Conservation (phyloP, 1,140 invertebrate genomes). For the Euborellia annulipes region DNA sequence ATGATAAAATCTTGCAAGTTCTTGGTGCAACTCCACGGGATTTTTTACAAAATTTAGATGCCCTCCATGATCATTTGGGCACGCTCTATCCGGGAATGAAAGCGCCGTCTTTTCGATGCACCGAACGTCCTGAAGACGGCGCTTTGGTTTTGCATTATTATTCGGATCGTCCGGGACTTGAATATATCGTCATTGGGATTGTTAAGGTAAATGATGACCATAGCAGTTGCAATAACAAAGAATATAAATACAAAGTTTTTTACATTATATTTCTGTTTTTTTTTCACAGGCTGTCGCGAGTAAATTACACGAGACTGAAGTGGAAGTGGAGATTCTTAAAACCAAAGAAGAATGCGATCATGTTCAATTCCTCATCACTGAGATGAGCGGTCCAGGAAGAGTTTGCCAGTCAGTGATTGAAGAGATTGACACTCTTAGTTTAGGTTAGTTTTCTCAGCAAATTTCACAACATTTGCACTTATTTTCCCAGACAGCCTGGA, state of each 20-base stretch:
- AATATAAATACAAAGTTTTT: no score
- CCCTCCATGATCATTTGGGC: constrained; percentile 82
- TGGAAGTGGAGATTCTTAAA: constrained; percentile 76
- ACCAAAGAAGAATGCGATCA: constrained; percentile 79
- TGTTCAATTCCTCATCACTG: constrained; percentile 84
- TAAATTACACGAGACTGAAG: constrained; percentile 78
- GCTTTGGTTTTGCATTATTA: constrained; percentile 81
- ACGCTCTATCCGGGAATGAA: constrained; percentile 87
- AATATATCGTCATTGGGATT: constrained; percentile 86
- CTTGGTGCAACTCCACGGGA: constrained; percentile 81
- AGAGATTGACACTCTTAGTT: constrained; percentile 52
- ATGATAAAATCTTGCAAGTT: constrained; percentile 83
- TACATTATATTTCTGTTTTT: no score
- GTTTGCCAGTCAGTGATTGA: constrained; percentile 44
- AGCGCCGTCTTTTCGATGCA: constrained; percentile 82
- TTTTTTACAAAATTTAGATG: constrained; percentile 87
- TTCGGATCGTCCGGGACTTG: constrained; percentile 79
- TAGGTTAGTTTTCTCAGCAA: no score
- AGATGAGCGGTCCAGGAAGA: constrained; percentile 48
- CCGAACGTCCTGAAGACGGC: constrained; percentile 67
- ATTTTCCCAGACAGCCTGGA: no score
- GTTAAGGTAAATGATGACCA: constrained; percentile 78
- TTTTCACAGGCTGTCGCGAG: constrained; percentile 66
- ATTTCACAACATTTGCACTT: no score
- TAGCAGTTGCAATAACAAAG: no score